phyloP scores from a whole-genome alignment of 2,888 invertebrate species.

The Athetis lepigone region DNA sequence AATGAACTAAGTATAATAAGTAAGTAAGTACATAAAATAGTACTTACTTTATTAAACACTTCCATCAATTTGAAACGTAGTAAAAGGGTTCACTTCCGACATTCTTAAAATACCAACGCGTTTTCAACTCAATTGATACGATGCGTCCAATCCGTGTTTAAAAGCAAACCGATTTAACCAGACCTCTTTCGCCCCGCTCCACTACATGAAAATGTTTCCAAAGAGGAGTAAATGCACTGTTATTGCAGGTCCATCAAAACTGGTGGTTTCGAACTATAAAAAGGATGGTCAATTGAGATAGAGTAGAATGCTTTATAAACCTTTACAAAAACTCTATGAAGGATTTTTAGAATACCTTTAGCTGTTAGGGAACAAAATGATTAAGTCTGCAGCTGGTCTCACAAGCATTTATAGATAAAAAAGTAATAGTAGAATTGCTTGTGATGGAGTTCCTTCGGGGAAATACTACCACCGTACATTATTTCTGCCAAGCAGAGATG shows the following conservation, averaged over 20 bases:
- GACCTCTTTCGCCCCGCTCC: slow-evolving; percentile 47
- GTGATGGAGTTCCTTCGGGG: no score
- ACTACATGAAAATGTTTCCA: not conserved
- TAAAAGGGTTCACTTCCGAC: slow-evolving; percentile 71
- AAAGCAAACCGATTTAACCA: slow-evolving; percentile 54
- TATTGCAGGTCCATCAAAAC: slow-evolving; percentile 53
- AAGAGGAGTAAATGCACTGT: slow-evolving; percentile 34
- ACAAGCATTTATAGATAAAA: slow-evolving; percentile 22
- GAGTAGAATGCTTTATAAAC: slow-evolving; percentile 76
- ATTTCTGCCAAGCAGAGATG: no score
- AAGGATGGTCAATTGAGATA: slow-evolving; percentile 71
- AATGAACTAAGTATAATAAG: not conserved
- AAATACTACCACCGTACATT: no score
- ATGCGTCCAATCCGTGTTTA: slow-evolving; percentile 71
- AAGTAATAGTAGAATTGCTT: no score
- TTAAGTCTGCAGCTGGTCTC: slow-evolving; percentile 36
- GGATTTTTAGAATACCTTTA: slow-evolving; percentile 62
- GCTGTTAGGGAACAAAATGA: slow-evolving; percentile 41
- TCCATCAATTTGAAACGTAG: slow-evolving; percentile 9
- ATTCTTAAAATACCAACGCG: slow-evolving; percentile 77
- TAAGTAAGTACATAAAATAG: not conserved
- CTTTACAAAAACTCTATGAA: slow-evolving; percentile 60
- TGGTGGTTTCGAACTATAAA: slow-evolving; percentile 65
- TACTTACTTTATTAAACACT: slow-evolving; percentile 19
- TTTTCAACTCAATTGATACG: slow-evolving; percentile 78